Evolutionary conservation across 1,140 invertebrate genomes (phyloP), one percentile per base, ranked within the genome.

Genomic region (Penaeus japonicus): DNA sequence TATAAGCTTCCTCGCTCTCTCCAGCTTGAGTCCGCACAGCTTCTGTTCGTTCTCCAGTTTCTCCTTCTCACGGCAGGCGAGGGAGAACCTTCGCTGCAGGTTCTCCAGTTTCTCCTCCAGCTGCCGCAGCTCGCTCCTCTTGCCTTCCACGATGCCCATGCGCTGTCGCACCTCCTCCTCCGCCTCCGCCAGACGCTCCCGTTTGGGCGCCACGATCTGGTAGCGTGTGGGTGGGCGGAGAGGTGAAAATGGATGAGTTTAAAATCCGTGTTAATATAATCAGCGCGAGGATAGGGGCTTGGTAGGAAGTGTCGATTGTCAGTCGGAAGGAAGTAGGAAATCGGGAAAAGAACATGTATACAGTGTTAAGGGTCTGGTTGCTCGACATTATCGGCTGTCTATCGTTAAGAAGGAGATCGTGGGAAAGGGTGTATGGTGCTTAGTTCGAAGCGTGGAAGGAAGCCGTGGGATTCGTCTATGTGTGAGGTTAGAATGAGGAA

Each of bases 1-100:
- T 75, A 95, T 94, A 89, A 95, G 92, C 90, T 94, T 97, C 92
- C 98, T 97, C 1, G 98, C 98, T 91, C 98, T 94, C n/a, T 96
- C 95, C 59, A 99, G 92, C 92, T 99, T 99, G 90, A 97, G 96
- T 24, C 95, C 96, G 92, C 98, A 99, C 24, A 97, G 93, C 47
- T 97, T 96, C 84, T 99, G 99, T 91, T 97, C 95, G 92, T 98
- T 97, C 92, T 99, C 98, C 0, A 99, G 93, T 32, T 98, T 97
- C 92, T 98, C 98, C 93, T 99, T 99, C 92, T 98, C 97, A 77
- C 97, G 95, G 22, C 97, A 98, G 94, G 97, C 98, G 57, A 97
- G 97, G 0, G 98, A 97, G 93, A 99, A 98, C 92, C 98, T 96
- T 92, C 99, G 98, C 92, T 98, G 98, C 2, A 99, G 93, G 0